These are phyloP conservation scores for Engystomops pustulosus DNA, from an alignment of 2,113 vertebrate species.

Conservation along the genomic window DNA sequence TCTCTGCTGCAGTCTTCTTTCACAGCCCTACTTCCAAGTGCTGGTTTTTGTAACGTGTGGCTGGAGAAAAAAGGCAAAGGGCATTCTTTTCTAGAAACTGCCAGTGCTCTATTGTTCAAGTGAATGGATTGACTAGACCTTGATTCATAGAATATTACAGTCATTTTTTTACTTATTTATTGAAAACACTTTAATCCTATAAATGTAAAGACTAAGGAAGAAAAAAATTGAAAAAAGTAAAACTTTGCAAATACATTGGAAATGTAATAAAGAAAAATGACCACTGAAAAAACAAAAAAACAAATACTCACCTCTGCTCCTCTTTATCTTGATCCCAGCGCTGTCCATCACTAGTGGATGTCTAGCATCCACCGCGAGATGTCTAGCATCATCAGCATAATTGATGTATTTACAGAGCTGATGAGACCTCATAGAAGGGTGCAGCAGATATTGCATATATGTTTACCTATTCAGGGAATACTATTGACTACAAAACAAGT, in stretches of 20 bases:
- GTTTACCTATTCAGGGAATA: constrained; percentile 37
- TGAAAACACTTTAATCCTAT: background rate
- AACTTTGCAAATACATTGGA: too few species aligned
- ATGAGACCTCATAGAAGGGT: background rate
- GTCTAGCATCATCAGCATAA: too few species aligned
- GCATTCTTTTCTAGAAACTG: background rate
- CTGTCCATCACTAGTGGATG: too few species aligned
- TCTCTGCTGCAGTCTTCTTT: constrained; percentile 67
- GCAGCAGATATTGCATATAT: constrained; percentile 5
- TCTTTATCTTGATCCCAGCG: too few species aligned
- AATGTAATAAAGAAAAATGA: too few species aligned
- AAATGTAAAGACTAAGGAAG: background rate
- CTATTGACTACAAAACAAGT: constrained; percentile 57
- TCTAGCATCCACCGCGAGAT: too few species aligned
- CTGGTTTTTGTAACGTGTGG: constrained; percentile 69
- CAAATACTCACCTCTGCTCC: too few species aligned
- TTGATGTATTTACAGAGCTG: too few species aligned
- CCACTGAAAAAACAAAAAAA: too few species aligned
- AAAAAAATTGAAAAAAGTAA: background rate
- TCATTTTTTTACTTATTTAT: background rate
- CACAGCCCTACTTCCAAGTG: constrained; percentile 64
- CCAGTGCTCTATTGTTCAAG: background rate
- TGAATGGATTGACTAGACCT: background rate
- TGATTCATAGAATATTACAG: background rate
- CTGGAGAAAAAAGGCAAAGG: constrained; percentile 65